These are phyloP conservation scores for Coecobrya sp. DNA, from an alignment of 2,888 invertebrate genomes.

Conservation along the genomic window DNA sequence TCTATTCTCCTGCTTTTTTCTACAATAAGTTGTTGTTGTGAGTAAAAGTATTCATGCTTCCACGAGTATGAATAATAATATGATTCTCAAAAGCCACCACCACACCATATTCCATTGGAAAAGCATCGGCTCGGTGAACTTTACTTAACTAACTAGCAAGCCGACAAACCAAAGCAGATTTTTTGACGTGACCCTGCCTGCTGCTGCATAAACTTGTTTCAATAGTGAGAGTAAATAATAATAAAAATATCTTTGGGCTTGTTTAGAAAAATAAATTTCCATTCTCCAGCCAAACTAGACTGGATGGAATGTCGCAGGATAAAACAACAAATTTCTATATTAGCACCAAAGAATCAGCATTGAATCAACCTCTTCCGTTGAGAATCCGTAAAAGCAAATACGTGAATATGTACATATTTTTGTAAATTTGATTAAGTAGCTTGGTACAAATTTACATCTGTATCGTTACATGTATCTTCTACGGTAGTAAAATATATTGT, in stretches of 20 bases:
- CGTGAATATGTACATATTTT: no score
- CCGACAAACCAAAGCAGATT: constrained; percentile 55
- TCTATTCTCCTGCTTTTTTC: not conserved
- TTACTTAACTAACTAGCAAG: constrained; percentile 30
- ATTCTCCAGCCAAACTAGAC: constrained; percentile 14
- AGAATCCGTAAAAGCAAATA: no score
- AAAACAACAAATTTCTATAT: not conserved
- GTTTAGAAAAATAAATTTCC: constrained; percentile 38
- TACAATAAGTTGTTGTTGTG: constrained; percentile 46
- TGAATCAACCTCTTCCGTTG: no score
- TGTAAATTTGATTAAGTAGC: not conserved
- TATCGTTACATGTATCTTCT: not conserved
- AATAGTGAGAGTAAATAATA: constrained; percentile 62
- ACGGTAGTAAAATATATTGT: no score
- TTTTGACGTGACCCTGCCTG: constrained; percentile 67
- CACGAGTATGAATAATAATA: constrained; percentile 69
- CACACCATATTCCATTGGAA: constrained; percentile 27
- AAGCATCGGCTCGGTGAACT: constrained; percentile 56
- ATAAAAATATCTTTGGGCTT: constrained; percentile 44
- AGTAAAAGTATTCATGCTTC: constrained; percentile 69
- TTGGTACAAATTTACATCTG: not conserved
- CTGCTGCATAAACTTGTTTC: constrained; percentile 56
- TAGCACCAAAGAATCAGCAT: not conserved
- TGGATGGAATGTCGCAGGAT: constrained; percentile 41
- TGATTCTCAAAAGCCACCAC: constrained; percentile 54